Evolutionary conservation across 1,140 invertebrate species (phyloP), one percentile per base, ranked within the genome.

Genomic region (Tribolium castaneum): DNA sequence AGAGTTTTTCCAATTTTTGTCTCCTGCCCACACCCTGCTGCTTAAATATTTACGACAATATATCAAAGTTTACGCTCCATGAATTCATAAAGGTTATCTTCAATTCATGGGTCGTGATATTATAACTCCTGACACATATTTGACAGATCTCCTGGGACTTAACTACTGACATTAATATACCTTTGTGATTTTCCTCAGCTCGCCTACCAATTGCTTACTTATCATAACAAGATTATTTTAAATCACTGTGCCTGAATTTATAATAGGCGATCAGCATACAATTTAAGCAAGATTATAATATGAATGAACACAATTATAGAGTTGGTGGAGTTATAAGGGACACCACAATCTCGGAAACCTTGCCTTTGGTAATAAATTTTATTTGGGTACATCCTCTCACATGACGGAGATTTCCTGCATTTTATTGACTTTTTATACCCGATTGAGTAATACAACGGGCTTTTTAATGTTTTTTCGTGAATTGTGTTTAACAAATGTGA

Each of bases 51-150:
- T 54, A 73, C 30, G 59, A 66, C 52, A 72, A 72, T 72, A 54
- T 73, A 73, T 73, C 71, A 73, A 54, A 54, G 45, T 54, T 73
- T 52, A 73, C 52, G 49, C 71, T 30, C 22, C 49, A 54, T 54
- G 52, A 73, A 54, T 52, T 54, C 50, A 12, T 73, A 73, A 73
- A 73, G 71, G 71, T 73, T 73, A 73, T 73, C 71, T 51, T 3
- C 30, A 66, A 66, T 66, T 66, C 49, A 73, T 52, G 45, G 71
- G 49, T 73, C 71, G 50, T 73, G 71, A 73, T 73, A 73, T 73
- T 73, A 66, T 66, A 73, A 54, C 71, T 52, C 52, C 54, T 39
- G 52, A 54, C 71, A 73, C 71, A 66, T 66, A 66, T 73, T 73
- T 54, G 52, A 54, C 71, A 73, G 45, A 73, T 73, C 71, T 73